Evolutionary conservation across 2,113 vertebrate species (phyloP), one percentile per base, ranked within the genome.

Genomic region (Morone saxatilis): DNA sequence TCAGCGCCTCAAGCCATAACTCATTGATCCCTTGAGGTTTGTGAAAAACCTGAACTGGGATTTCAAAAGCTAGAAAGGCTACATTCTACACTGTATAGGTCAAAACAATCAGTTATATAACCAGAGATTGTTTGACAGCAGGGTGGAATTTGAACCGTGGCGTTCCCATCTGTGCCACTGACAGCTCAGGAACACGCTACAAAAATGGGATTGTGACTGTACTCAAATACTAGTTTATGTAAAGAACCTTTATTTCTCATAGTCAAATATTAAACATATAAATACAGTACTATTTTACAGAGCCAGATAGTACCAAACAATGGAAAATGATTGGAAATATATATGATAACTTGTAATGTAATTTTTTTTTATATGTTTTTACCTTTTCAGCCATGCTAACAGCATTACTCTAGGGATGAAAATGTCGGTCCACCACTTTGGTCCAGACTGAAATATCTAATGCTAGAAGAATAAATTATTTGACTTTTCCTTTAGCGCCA

Each of bases 1-100:
- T 80, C 88, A 73, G 38, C 41, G n/a, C 53, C 70, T 80, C 25
- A 53, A 36, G 48, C 78, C 31, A 17, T 12, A 71, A 57, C 60
- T 59, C 84, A 86, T 78, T 86, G 71, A 88, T 80, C 89, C 84
- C 76, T 48, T n/a, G 78, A 86, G 78, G 75, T 88, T 66, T 38
- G 11, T 25, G 66, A 50, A 80, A 83, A 69, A 85, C 60, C 71
- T 40, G 56, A 77, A 41, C 51, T 70, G 63, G 59, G 25, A 80
- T 89, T 89, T 81, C 38, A 50, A 77, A 80, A 88, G 5, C 50
- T 69, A 68, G 89, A 92, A 50, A 72, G 41, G 53, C 31, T 31
- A 63, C 79, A 76, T 41, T 75, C 78, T 73, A 9, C 53, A 43
- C 71, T 11, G 16, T n/a, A 45, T 25, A 10, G 54, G 70, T 83